These are phyloP conservation scores for Nephila pilipes DNA, from an alignment of 1,140 invertebrate genomes.

Conservation along the genomic window DNA sequence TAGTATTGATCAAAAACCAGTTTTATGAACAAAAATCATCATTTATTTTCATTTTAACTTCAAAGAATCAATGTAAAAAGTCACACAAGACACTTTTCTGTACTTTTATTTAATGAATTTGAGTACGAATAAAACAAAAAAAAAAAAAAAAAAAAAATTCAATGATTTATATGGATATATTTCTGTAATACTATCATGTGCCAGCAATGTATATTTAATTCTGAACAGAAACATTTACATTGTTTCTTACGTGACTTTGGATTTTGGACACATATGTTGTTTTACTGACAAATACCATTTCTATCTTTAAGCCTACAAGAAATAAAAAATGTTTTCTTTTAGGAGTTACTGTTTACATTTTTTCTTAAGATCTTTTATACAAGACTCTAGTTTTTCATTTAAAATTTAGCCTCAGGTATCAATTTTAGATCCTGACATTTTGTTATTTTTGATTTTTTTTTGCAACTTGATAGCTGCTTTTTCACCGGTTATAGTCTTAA, in stretches of 20 bases:
- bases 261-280: constrained; percentile 58
- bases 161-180: neutral
- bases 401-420: constrained; percentile 74
- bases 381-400: constrained; percentile 53
- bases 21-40: no score
- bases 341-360: neutral
- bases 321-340: constrained; percentile 34
- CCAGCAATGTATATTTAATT: constrained; percentile 11
- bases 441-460: constrained; percentile 59
- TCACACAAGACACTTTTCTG: no score
- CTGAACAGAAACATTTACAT: neutral
- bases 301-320: constrained; percentile 32
- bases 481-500: constrained; percentile 67
- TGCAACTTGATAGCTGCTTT: constrained; percentile 65
- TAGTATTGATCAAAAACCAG: no score
- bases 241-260: neutral
- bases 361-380: constrained; percentile 10
- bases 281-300: constrained; percentile 57
- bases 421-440: constrained; percentile 73
- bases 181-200: neutral
- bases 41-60: no score
- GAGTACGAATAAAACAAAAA: no score
- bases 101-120: no score
- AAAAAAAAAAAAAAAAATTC: neutral
- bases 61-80: no score